These are phyloP conservation scores for Hippolais icterina DNA, from an alignment of 2,113 vertebrate species.

Conservation along the genomic window DNA sequence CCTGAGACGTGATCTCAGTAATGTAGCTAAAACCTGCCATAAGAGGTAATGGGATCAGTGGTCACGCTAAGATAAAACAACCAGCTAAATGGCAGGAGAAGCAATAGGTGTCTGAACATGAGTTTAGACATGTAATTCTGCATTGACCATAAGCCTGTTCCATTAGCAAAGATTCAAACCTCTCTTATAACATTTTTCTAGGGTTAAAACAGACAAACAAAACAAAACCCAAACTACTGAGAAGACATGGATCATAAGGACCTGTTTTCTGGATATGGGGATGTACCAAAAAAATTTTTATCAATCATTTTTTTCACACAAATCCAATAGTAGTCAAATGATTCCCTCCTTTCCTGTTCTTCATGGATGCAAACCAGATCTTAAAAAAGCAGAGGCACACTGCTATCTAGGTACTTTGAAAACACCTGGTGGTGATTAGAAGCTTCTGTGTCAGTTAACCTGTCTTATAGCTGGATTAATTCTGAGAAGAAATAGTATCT, in stretches of 20 bases:
- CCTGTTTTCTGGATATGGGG: not conserved
- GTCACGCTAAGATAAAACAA: not conserved
- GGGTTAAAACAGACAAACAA: not conserved
- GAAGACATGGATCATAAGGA: not conserved
- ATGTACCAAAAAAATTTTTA: not conserved
- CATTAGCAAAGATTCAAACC: not conserved
- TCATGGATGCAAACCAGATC: conserved; percentile 22
- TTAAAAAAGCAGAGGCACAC: not conserved
- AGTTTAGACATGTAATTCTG: not conserved
- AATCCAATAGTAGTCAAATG: not conserved
- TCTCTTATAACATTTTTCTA: not conserved
- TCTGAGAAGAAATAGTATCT: conserved; percentile 40
- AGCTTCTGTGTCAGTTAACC: not conserved
- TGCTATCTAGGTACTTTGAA: conserved; percentile 33
- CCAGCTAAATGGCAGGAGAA: not conserved
- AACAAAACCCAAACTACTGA: not conserved
- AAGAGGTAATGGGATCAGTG: not conserved
- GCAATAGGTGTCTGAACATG: not conserved
- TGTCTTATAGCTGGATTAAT: not conserved
- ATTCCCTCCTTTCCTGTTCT: not conserved
- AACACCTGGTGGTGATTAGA: conserved; percentile 58
- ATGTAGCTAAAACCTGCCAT: not conserved
- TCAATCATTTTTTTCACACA: not conserved
- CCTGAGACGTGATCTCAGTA: not conserved
- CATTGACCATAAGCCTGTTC: not conserved